Evolutionary conservation across 2,888 invertebrate species (phyloP), one percentile per base, ranked within the genome.

Genomic region (Antitype chi): DNA sequence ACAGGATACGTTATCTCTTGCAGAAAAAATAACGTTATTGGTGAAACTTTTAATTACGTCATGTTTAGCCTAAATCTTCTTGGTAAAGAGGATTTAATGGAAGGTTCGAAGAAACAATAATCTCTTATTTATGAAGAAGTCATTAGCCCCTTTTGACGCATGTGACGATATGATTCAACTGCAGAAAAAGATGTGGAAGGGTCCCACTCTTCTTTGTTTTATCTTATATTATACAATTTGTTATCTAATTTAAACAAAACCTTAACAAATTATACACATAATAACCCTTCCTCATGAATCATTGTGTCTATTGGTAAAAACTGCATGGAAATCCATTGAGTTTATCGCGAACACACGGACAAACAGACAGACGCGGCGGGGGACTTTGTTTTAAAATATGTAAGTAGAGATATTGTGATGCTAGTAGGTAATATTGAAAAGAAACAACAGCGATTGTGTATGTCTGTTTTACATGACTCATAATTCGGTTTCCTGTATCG

Each of bases 101-200:
- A 57, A 17, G 11, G 49, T 70, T 70, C 4, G 55, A 64, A 25
- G 15, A 70, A 70, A 78, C 20, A 32, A 57, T 69, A 52, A 52
- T 52, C n/a, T 62, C 25, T 0, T 78, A 23, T 70, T 78, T 64
- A 52, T 17, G 59, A 71, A 64, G 17, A 64, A 64, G 25, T 53
- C 13, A 7, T 57, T 32, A 64, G 52, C n/a, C 28, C 25, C 8
- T 62, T 53, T 17, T 59, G 63, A 15, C 3, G 49, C 17, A 20
- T 20, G 4, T 13, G 47, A 47, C 20, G 11, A 25, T 20, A 20
- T 25, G 20, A 20, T 64, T 6, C 43, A n/a, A 23, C 20, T 32
- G 13, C 53, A 53, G 55, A 38, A 9, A 6, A n/a, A 70, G 20
- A 17, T 25, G 32, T n/a, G n/a, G 2, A 28, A 28, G 15, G 2